Percentiles rank a stretch among this genome's conserved stretches.
phyloP scores from a whole-genome alignment of 2,113 vertebrate genomes.

The Ochotona princeps region DNA sequence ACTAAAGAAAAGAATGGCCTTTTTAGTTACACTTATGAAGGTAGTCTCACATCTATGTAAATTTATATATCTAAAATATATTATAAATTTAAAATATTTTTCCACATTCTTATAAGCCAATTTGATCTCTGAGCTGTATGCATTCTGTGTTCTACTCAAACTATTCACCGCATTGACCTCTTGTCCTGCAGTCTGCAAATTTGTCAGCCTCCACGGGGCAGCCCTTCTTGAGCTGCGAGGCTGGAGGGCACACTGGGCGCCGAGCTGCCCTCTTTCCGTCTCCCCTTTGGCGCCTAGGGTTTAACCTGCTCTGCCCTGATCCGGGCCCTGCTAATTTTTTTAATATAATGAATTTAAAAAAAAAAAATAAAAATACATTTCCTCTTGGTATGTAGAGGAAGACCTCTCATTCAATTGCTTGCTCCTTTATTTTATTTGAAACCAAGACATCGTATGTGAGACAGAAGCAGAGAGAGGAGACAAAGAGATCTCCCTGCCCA shows the following conservation, averaged over 20 bases:
- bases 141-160: neutral
- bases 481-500: too few relatives aligned
- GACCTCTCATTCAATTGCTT: too few relatives aligned
- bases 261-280: too few relatives aligned
- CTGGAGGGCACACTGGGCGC: too few relatives aligned
- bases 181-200: neutral
- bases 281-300: neutral
- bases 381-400: neutral
- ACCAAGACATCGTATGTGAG: too few relatives aligned
- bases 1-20: neutral
- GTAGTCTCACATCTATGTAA: neutral
- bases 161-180: neutral
- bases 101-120: neutral
- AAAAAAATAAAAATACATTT: neutral
- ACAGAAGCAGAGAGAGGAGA: too few relatives aligned
- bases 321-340: neutral
- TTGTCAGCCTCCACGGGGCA: neutral
- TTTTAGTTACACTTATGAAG: neutral
- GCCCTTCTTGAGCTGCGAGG: neutral
- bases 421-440: too few relatives aligned
- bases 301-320: neutral
- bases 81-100: constrained; percentile 1
- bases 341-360: too few relatives aligned
- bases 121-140: neutral
- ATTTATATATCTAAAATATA: neutral